Evolutionary conservation across 2,797 vertebrate species (phyloP).

Genomic region (Acrocephalus scirpaceus): DNA sequence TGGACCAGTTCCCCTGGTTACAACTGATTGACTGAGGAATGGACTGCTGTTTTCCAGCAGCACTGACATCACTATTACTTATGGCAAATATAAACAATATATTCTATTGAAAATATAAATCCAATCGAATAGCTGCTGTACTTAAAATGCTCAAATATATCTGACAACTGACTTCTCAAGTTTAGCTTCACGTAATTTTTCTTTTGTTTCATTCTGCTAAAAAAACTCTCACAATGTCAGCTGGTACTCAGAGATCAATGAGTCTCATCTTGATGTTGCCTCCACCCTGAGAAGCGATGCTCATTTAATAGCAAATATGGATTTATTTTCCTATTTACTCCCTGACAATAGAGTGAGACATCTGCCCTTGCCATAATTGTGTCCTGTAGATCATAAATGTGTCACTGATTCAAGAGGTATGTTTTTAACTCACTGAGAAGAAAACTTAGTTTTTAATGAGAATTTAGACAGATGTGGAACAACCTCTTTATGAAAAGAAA

Average conservation of each 20-base stretch:
- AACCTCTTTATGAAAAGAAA: not conserved
- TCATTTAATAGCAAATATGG: not conserved
- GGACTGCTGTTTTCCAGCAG: not conserved
- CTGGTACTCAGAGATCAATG: not conserved
- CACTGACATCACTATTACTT: not conserved
- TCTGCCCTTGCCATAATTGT: not conserved
- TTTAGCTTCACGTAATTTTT: not conserved
- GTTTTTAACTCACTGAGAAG: not conserved
- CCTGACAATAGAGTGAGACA: not conserved
- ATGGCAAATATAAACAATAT: not conserved
- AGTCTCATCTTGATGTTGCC: not conserved
- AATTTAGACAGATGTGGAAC: not conserved
- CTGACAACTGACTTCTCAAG: not conserved
- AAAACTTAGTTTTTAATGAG: not conserved
- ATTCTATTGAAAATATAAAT: not conserved
- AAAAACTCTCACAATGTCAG: not conserved
- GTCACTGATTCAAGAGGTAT: not conserved
- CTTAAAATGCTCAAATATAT: not conserved
- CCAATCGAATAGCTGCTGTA: not conserved
- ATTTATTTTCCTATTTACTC: not conserved
- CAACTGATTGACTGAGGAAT: not conserved
- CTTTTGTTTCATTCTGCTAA: not conserved
- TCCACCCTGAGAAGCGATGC: accelerated
- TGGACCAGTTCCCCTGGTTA: not conserved
- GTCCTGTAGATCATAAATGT: not conserved